phyloP scores from a whole-genome alignment of 1,140 invertebrate genomes.

The Araneus ventricosus region DNA sequence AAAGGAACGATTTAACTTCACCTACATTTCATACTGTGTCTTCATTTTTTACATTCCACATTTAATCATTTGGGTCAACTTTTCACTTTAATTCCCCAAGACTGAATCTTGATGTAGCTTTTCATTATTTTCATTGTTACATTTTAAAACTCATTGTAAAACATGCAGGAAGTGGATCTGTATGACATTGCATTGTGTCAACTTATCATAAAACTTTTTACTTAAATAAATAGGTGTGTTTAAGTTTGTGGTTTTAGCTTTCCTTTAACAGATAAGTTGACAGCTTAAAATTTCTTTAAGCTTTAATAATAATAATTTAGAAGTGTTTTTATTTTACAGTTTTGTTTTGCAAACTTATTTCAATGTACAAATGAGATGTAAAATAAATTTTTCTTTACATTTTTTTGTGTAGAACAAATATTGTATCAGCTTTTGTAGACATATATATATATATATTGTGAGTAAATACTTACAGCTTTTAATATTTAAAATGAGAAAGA shows the following conservation, averaged over 20 bases:
- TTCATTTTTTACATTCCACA: conserved; percentile 68
- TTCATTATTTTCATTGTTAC: background rate
- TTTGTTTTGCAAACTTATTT: too few species aligned
- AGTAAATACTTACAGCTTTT: too few species aligned
- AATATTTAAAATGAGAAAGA: too few species aligned
- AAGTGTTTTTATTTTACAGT: background rate
- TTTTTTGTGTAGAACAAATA: too few species aligned
- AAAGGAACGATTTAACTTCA: conserved; percentile 49
- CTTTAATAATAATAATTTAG: background rate
- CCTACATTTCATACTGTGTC: conserved; percentile 49
- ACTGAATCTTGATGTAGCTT: conserved; percentile 54
- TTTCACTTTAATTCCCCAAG: conserved; percentile 59
- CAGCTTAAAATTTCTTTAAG: background rate
- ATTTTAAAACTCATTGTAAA: conserved; percentile 60
- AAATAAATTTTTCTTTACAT: too few species aligned
- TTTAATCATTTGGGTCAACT: conserved; percentile 29
- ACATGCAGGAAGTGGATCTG: conserved; percentile 57
- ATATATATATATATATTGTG: too few species aligned
- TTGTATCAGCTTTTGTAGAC: too few species aligned
- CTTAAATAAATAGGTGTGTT: conserved; percentile 59
- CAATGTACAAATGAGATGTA: too few species aligned
- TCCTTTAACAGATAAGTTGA: background rate
- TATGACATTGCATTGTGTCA: conserved; percentile 40
- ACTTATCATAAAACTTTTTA: conserved; percentile 39
- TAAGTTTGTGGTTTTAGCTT: conserved; percentile 18